Evolutionary conservation across 1,140 invertebrate species (phyloP).

Genomic region (Macrosteles quadrilineatus): DNA sequence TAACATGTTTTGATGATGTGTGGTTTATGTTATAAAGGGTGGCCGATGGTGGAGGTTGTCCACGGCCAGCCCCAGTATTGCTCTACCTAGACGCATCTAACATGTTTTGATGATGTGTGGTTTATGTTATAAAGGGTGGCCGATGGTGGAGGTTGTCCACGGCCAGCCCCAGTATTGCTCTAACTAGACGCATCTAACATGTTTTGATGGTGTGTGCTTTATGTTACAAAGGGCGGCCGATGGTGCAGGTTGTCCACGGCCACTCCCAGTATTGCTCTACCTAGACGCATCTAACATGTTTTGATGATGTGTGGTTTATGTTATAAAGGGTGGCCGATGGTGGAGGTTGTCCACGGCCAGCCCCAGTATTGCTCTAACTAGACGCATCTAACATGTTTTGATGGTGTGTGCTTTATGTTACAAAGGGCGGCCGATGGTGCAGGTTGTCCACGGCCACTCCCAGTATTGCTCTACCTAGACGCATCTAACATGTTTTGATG

Average conservation of each 20-base stretch:
- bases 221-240: constrained; percentile 26
- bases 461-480: background rate
- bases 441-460: background rate
- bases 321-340: constrained; percentile 26
- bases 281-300: too few relatives aligned
- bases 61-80: background rate
- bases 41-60: constrained; percentile 24
- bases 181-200: too few relatives aligned
- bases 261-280: background rate
- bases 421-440: constrained; percentile 26
- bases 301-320: background rate
- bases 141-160: too few relatives aligned
- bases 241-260: constrained; percentile 4
- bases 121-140: too few relatives aligned
- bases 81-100: too few relatives aligned
- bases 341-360: background rate
- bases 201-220: background rate
- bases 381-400: background rate
- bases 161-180: too few relatives aligned
- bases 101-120: too few relatives aligned
- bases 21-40: constrained; percentile 15
- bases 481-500: too few relatives aligned
- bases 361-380: background rate
- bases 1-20: too few relatives aligned
- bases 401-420: background rate